Conservation (phyloP, 2,888 invertebrate genomes). For the Cephus spinipes region DNA sequence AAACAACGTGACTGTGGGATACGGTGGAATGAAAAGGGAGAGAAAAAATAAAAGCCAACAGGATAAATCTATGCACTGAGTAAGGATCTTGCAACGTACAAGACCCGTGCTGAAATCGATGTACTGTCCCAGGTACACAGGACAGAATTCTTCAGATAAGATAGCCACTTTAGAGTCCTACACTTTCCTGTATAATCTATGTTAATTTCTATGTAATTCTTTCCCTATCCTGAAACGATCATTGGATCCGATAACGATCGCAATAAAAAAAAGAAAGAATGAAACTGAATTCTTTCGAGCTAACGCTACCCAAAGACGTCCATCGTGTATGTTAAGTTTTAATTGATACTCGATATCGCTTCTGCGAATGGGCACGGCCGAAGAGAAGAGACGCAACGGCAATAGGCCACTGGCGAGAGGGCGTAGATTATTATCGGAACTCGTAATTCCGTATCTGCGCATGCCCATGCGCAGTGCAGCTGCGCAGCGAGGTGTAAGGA, state of each 20-base stretch:
- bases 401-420: not conserved
- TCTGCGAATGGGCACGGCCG: slow-evolving; percentile 34
- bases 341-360: slow-evolving; percentile 45
- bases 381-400: not conserved
- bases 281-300: not conserved
- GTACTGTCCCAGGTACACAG: slow-evolving; percentile 15
- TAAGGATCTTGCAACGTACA: not conserved
- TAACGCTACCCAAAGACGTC: not conserved
- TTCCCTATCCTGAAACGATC: not conserved
- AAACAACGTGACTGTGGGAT: not conserved
- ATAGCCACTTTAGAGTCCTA: slow-evolving; percentile 24
- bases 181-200: not conserved
- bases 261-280: not conserved
- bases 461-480: not conserved
- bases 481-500: not conserved
- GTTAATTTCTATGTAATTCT: not conserved
- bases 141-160: slow-evolving; percentile 44
- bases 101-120: not conserved
- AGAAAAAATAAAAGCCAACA: not conserved
- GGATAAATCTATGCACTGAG: not conserved
- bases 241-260: not conserved
- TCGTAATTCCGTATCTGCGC: slow-evolving; percentile 14
- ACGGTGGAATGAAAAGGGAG: not conserved
- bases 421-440: slow-evolving; percentile 9
- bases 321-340: slow-evolving; percentile 18